Base-by-base conservation (phyloP, 1,140 invertebrate species). In the Panagrolaimus sp. region DNA sequence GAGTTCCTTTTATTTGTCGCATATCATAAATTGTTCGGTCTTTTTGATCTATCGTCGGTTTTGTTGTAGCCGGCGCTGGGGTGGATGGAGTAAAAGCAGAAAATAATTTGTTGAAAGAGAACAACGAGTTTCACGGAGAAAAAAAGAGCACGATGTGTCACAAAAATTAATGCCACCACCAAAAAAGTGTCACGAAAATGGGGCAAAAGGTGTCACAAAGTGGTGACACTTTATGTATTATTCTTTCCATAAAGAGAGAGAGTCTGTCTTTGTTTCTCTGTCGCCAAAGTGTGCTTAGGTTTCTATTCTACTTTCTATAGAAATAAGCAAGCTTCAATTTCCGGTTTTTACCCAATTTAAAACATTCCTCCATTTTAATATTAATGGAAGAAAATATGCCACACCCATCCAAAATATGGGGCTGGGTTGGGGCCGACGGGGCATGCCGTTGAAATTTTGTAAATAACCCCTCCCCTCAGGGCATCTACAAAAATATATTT, bases 11-110 rank as follows among this genome's bases (percentile, higher is more conserved):
- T 21, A 58, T 28, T 21, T 26, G 52, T 2, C 52, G 15, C 52
- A 58, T 58, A 6, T 58, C 52, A 21, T 58, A 58, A 28, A 58
- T 58, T 58, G 21, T 58, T 21, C 28, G 21, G 8, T 58, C 52
- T 24, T 21, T 14, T 1, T 28, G 52, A 21, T 21, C 21, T 21
- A 28, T n/a, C n/a, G n/a, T 10, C 0, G 52, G 28, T 58, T 58
- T 58, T 12, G 52, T 58, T 2, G 52, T 58, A 26, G 17, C 17
- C n/a, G 21, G 21, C 1, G 52, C 15, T 5, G 52, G 15, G 17
- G 17, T 21, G 4, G 52, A 28, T 58, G 21, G 21, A 12, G 52
- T 26, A 28, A 58, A 58, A 26, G 52, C 52, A 26, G 21, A 26
- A 28, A 58, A 58, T 1, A 58, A n/a, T 10, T 58, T 58, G 8